Evolutionary conservation across 2,888 invertebrate species (phyloP).

Genomic region (Calameuta filiformis): DNA sequence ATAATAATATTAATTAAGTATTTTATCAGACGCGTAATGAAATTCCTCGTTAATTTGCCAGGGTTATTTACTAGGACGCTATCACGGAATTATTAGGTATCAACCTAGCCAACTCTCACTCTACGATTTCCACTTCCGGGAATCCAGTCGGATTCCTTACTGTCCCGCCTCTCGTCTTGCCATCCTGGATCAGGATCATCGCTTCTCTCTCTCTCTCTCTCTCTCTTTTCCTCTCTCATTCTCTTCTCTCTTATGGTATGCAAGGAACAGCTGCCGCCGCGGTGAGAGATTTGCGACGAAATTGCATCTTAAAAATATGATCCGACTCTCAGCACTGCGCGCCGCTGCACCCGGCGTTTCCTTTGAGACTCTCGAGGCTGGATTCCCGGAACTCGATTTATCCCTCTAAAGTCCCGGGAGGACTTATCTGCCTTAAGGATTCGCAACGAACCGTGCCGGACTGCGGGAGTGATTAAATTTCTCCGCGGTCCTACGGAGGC

Average conservation of each 20-base stretch:
- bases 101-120: slow-evolving; percentile 14
- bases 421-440: slow-evolving; percentile 42
- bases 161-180: slow-evolving; percentile 21
- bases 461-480: background rate
- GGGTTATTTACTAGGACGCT: background rate
- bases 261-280: slow-evolving; percentile 43
- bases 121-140: slow-evolving; percentile 18
- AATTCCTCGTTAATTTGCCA: background rate
- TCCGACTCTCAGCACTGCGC: slow-evolving; percentile 42
- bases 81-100: background rate
- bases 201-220: slow-evolving; percentile 10
- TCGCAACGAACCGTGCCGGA: slow-evolving; percentile 34
- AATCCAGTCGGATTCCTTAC: slow-evolving; percentile 15
- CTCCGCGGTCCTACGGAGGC: background rate
- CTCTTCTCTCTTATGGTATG: background rate
- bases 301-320: slow-evolving; percentile 63
- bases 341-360: slow-evolving; percentile 16
- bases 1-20: background rate
- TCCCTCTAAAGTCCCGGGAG: background rate
- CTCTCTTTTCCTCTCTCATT: background rate
- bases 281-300: slow-evolving; percentile 55
- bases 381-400: slow-evolving; percentile 27
- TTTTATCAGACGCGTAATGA: background rate
- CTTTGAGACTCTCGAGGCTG: slow-evolving; percentile 20
- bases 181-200: slow-evolving; percentile 20